These are phyloP conservation scores for Columbina picui DNA, from an alignment of 2,113 vertebrate genomes.

Conservation along the genomic window DNA sequence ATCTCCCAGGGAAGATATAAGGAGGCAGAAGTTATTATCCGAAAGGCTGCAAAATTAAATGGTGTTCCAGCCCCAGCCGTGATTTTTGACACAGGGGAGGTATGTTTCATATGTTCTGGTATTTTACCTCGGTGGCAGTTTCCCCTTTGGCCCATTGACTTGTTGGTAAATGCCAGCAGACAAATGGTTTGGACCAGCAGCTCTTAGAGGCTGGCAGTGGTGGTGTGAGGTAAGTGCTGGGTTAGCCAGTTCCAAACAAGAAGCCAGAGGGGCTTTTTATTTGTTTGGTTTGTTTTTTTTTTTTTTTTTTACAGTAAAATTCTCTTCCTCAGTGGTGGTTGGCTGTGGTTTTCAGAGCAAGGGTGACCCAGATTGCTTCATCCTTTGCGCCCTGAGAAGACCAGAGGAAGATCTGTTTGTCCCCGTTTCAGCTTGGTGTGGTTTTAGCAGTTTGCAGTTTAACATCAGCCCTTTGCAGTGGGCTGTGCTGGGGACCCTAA, in stretches of 20 bases:
- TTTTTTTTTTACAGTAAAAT: neutral
- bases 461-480: neutral
- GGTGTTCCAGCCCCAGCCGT: constrained; percentile 65
- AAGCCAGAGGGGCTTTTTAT: neutral
- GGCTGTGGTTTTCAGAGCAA: constrained; percentile 26
- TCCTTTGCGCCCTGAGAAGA: neutral
- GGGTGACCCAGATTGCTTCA: neutral
- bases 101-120: constrained; percentile 31
- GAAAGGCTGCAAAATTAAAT: constrained; percentile 86
- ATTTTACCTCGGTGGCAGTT: fast-evolving
- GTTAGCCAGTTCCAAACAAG: neutral
- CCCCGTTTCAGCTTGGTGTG: neutral
- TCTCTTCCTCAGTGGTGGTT: neutral
- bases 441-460: neutral
- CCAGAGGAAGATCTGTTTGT: neutral
- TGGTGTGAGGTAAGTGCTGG: neutral
- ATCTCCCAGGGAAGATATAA: constrained; percentile 84
- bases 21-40: constrained; percentile 87
- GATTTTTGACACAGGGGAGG: constrained; percentile 80
- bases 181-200: neutral
- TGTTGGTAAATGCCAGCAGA: neutral
- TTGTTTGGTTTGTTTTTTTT: neutral
- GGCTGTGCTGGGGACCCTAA: neutral
- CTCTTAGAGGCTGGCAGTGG: neutral
- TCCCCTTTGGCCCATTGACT: neutral